Percentiles rank a stretch among this genome's conserved stretches.
phyloP scores from a whole-genome alignment of 2,888 invertebrate species.

The Anodontia alba region DNA sequence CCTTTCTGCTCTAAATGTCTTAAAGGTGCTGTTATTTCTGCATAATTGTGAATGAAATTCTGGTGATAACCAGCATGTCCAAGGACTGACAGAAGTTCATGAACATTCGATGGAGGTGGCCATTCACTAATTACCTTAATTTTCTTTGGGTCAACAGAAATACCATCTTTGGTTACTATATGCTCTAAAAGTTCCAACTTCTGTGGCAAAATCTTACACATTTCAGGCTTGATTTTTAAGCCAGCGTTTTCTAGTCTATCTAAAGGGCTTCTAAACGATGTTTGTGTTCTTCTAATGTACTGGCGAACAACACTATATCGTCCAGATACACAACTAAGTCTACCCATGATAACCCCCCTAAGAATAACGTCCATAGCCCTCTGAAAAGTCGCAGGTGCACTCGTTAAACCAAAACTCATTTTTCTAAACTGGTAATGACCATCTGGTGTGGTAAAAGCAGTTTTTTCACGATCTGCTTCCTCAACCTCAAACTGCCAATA shows the following conservation, averaged over 20 bases:
- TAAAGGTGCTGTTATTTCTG: constrained; percentile 3
- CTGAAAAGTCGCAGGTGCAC: constrained; percentile 21
- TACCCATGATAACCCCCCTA: constrained; percentile 18
- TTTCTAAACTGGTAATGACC: constrained; percentile 24
- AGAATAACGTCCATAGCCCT: constrained; percentile 22
- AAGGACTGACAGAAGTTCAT: constrained; percentile 22
- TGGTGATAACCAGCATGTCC: constrained; percentile 25
- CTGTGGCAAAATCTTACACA: constrained; percentile 22
- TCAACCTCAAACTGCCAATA: constrained; percentile 27
- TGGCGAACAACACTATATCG: constrained; percentile 24
- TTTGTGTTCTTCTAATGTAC: constrained; percentile 16
- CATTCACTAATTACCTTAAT: constrained; percentile 21
- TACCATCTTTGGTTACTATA: constrained; percentile 19
- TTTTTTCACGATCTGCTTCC: constrained; percentile 17
- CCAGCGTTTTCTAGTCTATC: background rate
- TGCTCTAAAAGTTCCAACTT: constrained; percentile 18
- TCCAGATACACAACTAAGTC: constrained; percentile 26
- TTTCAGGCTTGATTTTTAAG: constrained; percentile 28
- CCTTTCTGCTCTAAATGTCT: constrained; percentile 1
- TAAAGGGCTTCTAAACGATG: constrained; percentile 12
- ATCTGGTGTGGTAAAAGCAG: constrained; percentile 17
- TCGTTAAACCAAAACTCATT: constrained; percentile 21
- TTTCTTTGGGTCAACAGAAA: constrained; percentile 15
- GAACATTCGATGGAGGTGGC: background rate
- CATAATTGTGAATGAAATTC: constrained; percentile 11